Evolutionary conservation across 2,888 invertebrate genomes (phyloP).

Genomic region (Ophion ventricosus): DNA sequence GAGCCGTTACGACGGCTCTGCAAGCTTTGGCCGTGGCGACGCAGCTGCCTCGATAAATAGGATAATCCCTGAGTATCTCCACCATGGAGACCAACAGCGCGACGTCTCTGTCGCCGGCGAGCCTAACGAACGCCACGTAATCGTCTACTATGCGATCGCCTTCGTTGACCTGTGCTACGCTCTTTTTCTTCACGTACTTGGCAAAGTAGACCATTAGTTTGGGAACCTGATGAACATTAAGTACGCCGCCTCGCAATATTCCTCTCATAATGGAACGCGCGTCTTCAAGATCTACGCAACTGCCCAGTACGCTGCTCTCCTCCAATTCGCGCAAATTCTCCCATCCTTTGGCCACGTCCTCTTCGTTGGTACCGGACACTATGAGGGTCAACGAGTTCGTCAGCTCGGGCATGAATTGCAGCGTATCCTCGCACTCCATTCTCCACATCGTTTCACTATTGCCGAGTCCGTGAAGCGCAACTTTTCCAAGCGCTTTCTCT

Average conservation of each 20-base stretch:
- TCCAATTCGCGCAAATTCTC: constrained; percentile 54
- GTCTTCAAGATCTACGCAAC: constrained; percentile 44
- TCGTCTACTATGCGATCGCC: constrained; percentile 70
- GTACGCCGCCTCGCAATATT: constrained; percentile 42
- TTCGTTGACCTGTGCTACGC: constrained; percentile 45
- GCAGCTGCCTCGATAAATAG: constrained; percentile 69
- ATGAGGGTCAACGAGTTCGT: constrained; percentile 54
- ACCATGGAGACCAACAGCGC: constrained; percentile 71
- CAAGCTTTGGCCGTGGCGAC: constrained; percentile 72
- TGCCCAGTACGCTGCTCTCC: constrained; percentile 39
- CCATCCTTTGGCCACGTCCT: constrained; percentile 62
- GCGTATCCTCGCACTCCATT: constrained; percentile 65
- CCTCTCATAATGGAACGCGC: constrained; percentile 40
- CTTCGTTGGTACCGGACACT: constrained; percentile 52
- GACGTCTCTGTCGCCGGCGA: constrained; percentile 69
- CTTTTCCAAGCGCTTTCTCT: background rate
- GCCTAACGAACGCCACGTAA: constrained; percentile 73
- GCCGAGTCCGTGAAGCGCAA: background rate
- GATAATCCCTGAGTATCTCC: constrained; percentile 67
- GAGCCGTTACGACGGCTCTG: constrained; percentile 72
- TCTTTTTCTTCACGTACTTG: constrained; percentile 71
- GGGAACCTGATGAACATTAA: constrained; percentile 75
- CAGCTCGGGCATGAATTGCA: constrained; percentile 54
- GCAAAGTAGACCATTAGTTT: constrained; percentile 75
- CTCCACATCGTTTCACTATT: constrained; percentile 29